These are phyloP conservation scores for Thalassarche chlororhynchos DNA, from an alignment of 2,113 vertebrate species.

Conservation along the genomic window DNA sequence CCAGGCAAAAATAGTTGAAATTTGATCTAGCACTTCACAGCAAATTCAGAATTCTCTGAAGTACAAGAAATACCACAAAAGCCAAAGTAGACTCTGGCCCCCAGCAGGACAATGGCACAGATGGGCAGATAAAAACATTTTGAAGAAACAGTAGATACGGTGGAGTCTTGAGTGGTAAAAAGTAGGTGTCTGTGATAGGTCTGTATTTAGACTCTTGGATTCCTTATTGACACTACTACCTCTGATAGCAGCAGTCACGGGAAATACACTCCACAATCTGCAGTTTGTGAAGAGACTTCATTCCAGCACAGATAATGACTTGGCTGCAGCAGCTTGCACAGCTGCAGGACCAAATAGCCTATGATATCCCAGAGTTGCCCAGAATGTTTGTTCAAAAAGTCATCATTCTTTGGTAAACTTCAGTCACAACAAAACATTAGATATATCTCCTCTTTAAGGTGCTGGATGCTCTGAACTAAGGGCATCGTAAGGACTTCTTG, in stretches of 20 bases:
- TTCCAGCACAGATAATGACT: neutral
- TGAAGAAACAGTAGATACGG: fast-evolving
- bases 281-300: neutral
- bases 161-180: neutral
- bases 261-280: neutral
- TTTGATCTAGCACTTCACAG: neutral
- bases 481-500: neutral
- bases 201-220: neutral
- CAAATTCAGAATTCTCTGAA: neutral
- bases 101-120: neutral
- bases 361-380: neutral
- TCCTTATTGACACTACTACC: neutral
- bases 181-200: neutral
- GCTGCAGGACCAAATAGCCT: neutral
- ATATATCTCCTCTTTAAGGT: neutral
- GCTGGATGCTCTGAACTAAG: neutral
- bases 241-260: neutral
- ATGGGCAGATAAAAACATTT: neutral
- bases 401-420: neutral
- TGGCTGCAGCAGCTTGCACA: neutral
- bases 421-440: neutral
- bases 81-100: neutral
- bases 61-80: neutral
- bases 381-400: neutral
- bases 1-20: neutral